Conservation (phyloP, 2,888 invertebrate species). For the Cheilosia pagana region DNA sequence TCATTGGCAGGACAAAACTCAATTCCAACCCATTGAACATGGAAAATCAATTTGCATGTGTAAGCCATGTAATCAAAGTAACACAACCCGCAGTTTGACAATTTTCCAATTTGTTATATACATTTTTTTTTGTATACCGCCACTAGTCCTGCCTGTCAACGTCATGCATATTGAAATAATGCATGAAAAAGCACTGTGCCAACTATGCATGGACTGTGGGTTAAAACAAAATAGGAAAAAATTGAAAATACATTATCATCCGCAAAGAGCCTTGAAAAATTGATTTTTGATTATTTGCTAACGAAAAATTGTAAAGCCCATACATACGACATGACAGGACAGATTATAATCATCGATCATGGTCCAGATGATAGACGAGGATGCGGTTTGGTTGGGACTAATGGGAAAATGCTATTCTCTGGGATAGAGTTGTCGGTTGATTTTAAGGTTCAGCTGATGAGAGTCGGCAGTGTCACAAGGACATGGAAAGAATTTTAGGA, state of each 20-base stretch:
- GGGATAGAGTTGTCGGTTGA: too few relatives aligned
- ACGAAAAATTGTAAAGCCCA: neutral
- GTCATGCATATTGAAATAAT: conserved; percentile 57
- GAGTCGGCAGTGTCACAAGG: too few relatives aligned
- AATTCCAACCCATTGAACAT: conserved; percentile 51
- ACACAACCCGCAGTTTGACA: conserved; percentile 64
- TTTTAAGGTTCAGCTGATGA: too few relatives aligned
- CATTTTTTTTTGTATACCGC: conserved; percentile 6
- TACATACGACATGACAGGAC: neutral
- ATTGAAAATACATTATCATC: conserved; percentile 1
- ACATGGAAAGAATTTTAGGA: too few relatives aligned
- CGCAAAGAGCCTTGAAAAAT: conserved; percentile 28
- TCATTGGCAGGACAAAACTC: conserved; percentile 47
- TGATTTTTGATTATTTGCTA: conserved; percentile 20
- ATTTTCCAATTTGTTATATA: conserved; percentile 54
- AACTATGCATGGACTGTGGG: neutral
- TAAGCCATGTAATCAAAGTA: conserved; percentile 62
- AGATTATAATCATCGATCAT: too few relatives aligned
- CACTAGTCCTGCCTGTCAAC: conserved; percentile 28
- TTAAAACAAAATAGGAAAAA: neutral
- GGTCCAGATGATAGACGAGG: too few relatives aligned
- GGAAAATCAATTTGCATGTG: conserved; percentile 66
- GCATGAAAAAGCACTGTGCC: conserved; percentile 32
- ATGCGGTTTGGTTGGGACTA: too few relatives aligned
- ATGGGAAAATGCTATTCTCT: too few relatives aligned